Percentiles rank a stretch among this genome's conserved stretches.
These are phyloP conservation scores for Megaceryle maxima DNA, from an alignment of 2,113 vertebrate species.

Conservation along the genomic window DNA sequence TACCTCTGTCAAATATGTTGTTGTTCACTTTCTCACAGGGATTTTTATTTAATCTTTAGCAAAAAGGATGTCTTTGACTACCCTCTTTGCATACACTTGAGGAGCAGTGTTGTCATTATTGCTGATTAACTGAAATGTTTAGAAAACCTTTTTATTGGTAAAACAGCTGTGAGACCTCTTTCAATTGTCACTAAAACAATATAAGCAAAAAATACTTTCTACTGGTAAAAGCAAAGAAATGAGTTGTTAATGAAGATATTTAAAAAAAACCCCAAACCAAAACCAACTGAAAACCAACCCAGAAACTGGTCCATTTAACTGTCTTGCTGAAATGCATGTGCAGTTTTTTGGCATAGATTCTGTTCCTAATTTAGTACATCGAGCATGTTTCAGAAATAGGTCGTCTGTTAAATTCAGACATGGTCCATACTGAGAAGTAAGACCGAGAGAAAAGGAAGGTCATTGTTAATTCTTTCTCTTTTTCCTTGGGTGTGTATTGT, in stretches of 20 bases:
- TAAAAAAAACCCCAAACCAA: neutral
- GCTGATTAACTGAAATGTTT: neutral
- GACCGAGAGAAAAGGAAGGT: slow-evolving; percentile 35
- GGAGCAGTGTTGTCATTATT: neutral
- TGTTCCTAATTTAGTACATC: slow-evolving; percentile 52
- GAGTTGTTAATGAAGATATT: neutral
- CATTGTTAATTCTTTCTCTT: neutral
- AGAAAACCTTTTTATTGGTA: neutral
- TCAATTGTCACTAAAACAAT: neutral
- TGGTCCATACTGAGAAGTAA: neutral
- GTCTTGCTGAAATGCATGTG: neutral
- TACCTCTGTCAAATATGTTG: neutral
- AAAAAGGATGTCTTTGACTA: neutral
- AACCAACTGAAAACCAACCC: neutral
- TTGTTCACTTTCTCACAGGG: neutral
- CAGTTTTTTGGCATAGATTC: slow-evolving; percentile 55
- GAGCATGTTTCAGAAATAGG: slow-evolving; percentile 54
- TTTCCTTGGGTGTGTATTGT: neutral
- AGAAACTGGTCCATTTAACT: neutral
- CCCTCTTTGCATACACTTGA: neutral
- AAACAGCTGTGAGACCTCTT: neutral
- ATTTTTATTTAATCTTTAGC: neutral
- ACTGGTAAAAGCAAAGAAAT: neutral
- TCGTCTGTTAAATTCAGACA: slow-evolving; percentile 52
- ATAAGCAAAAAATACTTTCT: neutral